Evolutionary conservation across 2,797 vertebrate species (phyloP), one percentile per base, ranked within the genome.

Genomic region (Ctenosaura bakeri): DNA sequence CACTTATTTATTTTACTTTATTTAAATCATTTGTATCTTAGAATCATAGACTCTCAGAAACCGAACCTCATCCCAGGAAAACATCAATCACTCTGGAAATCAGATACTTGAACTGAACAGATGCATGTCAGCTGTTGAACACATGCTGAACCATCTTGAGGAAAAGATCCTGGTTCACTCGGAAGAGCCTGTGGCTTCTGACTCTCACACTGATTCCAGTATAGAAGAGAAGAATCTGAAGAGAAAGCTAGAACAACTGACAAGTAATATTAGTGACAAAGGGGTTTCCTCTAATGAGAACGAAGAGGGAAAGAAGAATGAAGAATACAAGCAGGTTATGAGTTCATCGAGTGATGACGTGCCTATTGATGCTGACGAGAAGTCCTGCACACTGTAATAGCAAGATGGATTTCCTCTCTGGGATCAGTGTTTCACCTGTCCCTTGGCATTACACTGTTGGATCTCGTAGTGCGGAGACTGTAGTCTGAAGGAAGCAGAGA

Each of bases 201-300:
- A 92, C 32, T 89, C 95, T 12, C 93, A 87, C 0, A 69, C 96
- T 0, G 96, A 96, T 0, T 96, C 92, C 0, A 97, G 97, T 20
- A 69, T 87, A 0, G 98, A 99, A 91, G 98, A 99, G 92, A 98
- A 98, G 90, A 97, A 98, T 81, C 95, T 99, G 88, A 97, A 97
- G 92, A 98, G 93, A 91, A 99, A 98, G 95, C 96, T 99, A 92
- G 98, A 98, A 52, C 98, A 98, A 93, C 92, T 99, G 92, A 97
- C 98, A 29, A 97, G 98, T 83, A 97, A 97, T 91, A 94, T 99
- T 96, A 98, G 98, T 0, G 98, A 98, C 86, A 98, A 98, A 59
- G 97, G 95, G 1, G 38, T 93, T 32, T 98, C 98, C 0, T 98
- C 98, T 0, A 98, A 98, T 0, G 99, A 99, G 4, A 98, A 98